Evolutionary conservation across 2,797 vertebrate genomes (phyloP).

Genomic region (Sebastes minor): DNA sequence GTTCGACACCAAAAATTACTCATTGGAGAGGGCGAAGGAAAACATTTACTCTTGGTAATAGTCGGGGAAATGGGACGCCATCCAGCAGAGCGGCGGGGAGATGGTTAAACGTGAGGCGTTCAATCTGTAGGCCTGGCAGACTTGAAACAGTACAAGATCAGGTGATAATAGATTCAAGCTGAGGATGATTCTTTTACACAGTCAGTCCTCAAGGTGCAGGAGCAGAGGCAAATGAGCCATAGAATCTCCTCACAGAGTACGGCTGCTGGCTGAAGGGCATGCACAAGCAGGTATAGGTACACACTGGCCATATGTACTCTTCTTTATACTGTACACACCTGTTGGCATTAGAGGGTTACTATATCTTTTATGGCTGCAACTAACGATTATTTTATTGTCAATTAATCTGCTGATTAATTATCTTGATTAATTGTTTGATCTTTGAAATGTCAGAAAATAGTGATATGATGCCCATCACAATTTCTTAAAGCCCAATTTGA

Average conservation of each 20-base stretch:
- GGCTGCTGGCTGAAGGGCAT: constrained; percentile 17
- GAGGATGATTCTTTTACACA: constrained; percentile 83
- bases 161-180: constrained; percentile 81
- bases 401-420: not conserved
- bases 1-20: constrained; percentile 89
- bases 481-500: not conserved
- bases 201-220: constrained; percentile 79
- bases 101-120: constrained; percentile 85
- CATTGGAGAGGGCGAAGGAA: constrained; percentile 84
- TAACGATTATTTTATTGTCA: not conserved
- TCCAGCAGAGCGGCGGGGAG: constrained; percentile 75
- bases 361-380: not conserved
- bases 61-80: constrained; percentile 46
- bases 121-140: constrained; percentile 79
- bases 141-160: constrained; percentile 77
- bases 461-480: not conserved
- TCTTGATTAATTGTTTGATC: not conserved
- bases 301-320: not conserved
- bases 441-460: not conserved
- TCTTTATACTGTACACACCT: not conserved
- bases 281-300: constrained; percentile 13
- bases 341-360: not conserved
- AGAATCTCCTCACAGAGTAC: constrained; percentile 71
- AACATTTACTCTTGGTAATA: constrained; percentile 81
- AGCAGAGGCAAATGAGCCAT: constrained; percentile 83